Evolutionary conservation across 1,140 invertebrate species (phyloP).

Genomic region (Elymnias hypermnestra): DNA sequence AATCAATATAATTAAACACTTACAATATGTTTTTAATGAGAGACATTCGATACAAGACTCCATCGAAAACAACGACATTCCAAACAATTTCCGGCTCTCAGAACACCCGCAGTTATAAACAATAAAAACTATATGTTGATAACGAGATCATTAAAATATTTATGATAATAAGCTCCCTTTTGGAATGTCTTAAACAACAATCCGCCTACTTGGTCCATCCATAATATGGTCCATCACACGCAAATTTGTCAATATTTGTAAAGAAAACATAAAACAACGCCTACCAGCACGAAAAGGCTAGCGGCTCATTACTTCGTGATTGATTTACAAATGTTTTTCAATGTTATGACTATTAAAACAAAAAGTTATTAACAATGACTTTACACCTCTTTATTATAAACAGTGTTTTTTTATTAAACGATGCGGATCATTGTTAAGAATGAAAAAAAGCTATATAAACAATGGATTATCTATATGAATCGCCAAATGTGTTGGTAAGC

Average conservation of each 20-base stretch:
- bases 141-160: slow-evolving; percentile 4
- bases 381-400: too few relatives aligned
- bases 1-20: too few relatives aligned
- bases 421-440: too few relatives aligned
- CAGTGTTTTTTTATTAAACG: too few relatives aligned
- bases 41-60: neutral
- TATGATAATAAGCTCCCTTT: slow-evolving; percentile 3
- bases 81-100: neutral
- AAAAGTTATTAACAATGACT: too few relatives aligned
- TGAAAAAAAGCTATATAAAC: too few relatives aligned
- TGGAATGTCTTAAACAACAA: slow-evolving; percentile 1
- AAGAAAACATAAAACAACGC: slow-evolving; percentile 16
- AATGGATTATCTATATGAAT: too few relatives aligned
- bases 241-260: slow-evolving; percentile 17
- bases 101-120: slow-evolving; percentile 4
- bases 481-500: too few relatives aligned
- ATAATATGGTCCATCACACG: slow-evolving; percentile 10
- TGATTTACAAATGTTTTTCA: neutral
- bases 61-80: neutral
- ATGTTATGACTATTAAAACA: neutral
- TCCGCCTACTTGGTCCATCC: slow-evolving; percentile 7
- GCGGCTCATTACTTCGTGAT: slow-evolving; percentile 9
- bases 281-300: slow-evolving; percentile 3
- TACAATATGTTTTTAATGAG: neutral
- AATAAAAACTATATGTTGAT: slow-evolving; percentile 5